Conservation (phyloP, 2,113 vertebrate genomes). For the Aythya baeri region DNA sequence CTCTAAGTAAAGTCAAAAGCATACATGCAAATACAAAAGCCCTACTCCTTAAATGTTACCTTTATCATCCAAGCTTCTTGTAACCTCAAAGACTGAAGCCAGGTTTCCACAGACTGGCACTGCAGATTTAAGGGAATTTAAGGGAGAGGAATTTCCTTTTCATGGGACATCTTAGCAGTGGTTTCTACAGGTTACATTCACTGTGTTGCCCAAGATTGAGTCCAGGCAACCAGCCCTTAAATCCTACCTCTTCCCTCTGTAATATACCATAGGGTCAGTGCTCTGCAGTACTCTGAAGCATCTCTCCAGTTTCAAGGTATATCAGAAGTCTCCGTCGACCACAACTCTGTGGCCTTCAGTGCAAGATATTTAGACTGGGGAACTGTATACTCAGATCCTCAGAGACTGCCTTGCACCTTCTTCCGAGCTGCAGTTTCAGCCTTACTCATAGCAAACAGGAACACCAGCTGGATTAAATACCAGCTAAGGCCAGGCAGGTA, state of each 20-base stretch:
- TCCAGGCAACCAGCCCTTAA: no score
- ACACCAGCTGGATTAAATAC: neutral
- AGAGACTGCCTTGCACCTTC: neutral
- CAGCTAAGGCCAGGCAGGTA: neutral
- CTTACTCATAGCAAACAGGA: neutral
- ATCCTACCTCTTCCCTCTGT: neutral
- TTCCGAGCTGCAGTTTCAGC: neutral
- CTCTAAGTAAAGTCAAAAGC: neutral
- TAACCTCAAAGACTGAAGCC: neutral
- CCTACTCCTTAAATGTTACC: neutral
- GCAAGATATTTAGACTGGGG: neutral
- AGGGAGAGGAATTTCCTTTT: neutral
- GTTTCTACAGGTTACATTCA: neutral
- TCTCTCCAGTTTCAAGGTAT: neutral
- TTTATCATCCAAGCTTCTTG: neutral
- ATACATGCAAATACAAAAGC: fast-evolving
- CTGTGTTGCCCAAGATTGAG: neutral
- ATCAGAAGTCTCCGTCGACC: neutral
- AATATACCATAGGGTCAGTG: neutral
- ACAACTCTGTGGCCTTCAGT: neutral
- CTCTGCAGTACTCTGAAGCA: neutral
- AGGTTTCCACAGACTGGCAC: neutral
- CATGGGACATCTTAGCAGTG: neutral
- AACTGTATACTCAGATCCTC: neutral
- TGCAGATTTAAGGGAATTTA: neutral